Evolutionary conservation across 2,888 invertebrate genomes (phyloP), one percentile per base, ranked within the genome.

Genomic region (Torymus aiolomorphi): DNA sequence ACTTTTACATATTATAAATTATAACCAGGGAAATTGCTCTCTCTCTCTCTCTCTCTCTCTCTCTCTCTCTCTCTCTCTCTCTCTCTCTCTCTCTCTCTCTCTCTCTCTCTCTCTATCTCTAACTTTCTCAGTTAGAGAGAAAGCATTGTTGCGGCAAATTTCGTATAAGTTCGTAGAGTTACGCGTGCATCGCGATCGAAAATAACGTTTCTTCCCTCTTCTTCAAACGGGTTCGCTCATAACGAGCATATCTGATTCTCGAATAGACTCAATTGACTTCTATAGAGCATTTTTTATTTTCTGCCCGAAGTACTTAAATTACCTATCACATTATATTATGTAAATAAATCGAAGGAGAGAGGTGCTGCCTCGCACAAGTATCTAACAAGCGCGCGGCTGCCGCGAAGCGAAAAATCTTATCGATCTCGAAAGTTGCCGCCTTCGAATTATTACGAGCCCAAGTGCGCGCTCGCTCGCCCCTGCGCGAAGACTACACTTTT

Each of bases 131-230:
- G 42, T 42, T 42, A 74, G 42, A 62, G 80, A 69, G 76, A 80
- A 80, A 80, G 80, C 76, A 80, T 80, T 80, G 80, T 76, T 72
- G 63, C 57, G 52, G 31, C 59, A 67, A 76, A 76, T 76, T 67
- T 76, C 51, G 16, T 61, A 72, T 75, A 18, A 16, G 57, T 10
- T 13, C 1, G n/a, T 1, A 49, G 54, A 67, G 59, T 42, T 8
- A 42, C 42, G 8, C 42, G 42, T 1, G 42, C 42, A 42, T 42
- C 42, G 42, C 42, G 42, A 42, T 42, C 42, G 5, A 42, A 42
- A 42, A 42, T 42, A 42, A 8, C 42, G 42, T 42, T 42, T 42
- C 42, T 42, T 42, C 42, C 42, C 42, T 42, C 42, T 42, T 42
- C 42, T 42, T 8, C 42, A 42, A 42, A 42, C 42, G 42, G 42